These are phyloP conservation scores for Zonotrichia leucophrys DNA, from an alignment of 2,113 vertebrate species.

Conservation along the genomic window DNA sequence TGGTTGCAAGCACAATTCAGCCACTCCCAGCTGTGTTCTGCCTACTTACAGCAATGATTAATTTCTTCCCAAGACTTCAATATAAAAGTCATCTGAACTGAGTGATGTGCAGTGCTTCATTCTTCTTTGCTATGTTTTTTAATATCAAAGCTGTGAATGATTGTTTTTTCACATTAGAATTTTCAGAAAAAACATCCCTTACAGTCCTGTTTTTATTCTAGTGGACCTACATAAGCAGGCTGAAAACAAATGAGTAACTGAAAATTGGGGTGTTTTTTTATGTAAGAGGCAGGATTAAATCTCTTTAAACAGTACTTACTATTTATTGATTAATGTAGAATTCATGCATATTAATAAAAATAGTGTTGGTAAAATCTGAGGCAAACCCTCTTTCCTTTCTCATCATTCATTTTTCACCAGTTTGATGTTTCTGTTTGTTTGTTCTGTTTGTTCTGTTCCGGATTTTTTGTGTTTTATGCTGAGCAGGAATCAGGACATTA, in stretches of 20 bases:
- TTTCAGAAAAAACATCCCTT: not conserved
- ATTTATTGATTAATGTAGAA: not conserved
- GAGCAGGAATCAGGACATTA: not conserved
- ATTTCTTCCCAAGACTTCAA: conserved; percentile 21
- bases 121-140: not conserved
- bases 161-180: not conserved
- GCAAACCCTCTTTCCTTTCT: not conserved
- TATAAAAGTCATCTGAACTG: not conserved
- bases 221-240: not conserved
- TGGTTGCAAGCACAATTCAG: conserved; percentile 4
- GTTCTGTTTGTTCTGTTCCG: no score
- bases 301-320: not conserved
- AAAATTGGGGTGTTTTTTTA: not conserved
- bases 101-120: not conserved
- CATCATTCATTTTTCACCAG: not conserved
- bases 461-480: not conserved
- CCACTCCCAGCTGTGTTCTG: conserved; percentile 48
- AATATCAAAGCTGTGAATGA: not conserved
- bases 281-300: not conserved
- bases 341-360: not conserved
- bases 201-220: not conserved
- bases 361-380: not conserved
- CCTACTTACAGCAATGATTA: conserved; percentile 31
- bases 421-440: not conserved
- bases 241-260: not conserved